Percentiles rank a stretch among this genome's conserved stretches.
phyloP scores from a whole-genome alignment of 2,113 vertebrate genomes.

The Equus quagga region DNA sequence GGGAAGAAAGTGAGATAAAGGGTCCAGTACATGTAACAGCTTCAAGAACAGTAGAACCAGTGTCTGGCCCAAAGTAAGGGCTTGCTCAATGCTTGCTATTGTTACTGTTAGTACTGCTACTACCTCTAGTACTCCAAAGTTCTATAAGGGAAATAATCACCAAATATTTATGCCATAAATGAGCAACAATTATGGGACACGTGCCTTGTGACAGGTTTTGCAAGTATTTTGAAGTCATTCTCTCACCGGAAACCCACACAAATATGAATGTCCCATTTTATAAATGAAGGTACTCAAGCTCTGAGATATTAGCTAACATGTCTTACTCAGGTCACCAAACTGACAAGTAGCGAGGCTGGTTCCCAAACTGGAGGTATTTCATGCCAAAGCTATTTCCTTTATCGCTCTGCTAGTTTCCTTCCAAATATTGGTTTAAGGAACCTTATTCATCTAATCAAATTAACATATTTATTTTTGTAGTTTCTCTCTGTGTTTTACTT shows the following conservation, averaged over 20 bases:
- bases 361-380: not conserved
- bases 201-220: not conserved
- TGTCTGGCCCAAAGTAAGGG: not conserved
- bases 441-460: slow-evolving; percentile 41
- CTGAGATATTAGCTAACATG: not conserved
- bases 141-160: not conserved
- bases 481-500: slow-evolving; percentile 56
- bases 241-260: not conserved
- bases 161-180: not conserved
- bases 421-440: slow-evolving; percentile 31
- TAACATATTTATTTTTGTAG: slow-evolving; percentile 38
- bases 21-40: not conserved
- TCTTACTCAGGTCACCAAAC: not conserved
- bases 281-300: not conserved
- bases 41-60: not conserved
- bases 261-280: not conserved
- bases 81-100: not conserved
- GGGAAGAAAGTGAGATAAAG: not conserved
- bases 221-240: not conserved
- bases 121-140: not conserved
- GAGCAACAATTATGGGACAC: not conserved
- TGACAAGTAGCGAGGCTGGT: not conserved
- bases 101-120: not conserved
- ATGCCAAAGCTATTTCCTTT: not conserved
- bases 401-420: not conserved